These are phyloP conservation scores for Zonitis immaculata DNA, from an alignment of 2,888 invertebrate species.

Conservation along the genomic window DNA sequence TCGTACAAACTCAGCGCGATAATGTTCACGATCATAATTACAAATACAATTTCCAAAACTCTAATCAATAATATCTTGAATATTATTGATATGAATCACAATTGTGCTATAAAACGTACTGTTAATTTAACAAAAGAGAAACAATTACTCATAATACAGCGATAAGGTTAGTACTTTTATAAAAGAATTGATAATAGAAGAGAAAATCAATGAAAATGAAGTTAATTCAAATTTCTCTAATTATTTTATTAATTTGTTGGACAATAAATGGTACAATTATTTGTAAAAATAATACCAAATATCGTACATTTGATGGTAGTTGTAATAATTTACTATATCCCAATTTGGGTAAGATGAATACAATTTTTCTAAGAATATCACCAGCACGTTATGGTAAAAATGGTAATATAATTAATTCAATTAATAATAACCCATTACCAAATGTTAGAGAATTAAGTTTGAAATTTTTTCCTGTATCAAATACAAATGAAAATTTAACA, in stretches of 20 bases:
- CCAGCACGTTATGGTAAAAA: constrained; percentile 23
- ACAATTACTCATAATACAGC: no score
- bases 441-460: constrained; percentile 29
- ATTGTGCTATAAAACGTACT: no score
- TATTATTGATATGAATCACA: no score
- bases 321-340: constrained; percentile 29
- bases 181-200: no score
- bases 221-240: no score
- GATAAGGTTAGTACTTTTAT: no score
- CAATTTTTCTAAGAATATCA: constrained; percentile 23
- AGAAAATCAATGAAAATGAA: no score
- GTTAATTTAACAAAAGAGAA: no score
- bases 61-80: no score
- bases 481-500: constrained; percentile 22
- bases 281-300: constrained; percentile 14
- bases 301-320: constrained; percentile 22
- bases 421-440: constrained; percentile 29
- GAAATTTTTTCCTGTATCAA: constrained; percentile 25
- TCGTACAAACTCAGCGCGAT: no score
- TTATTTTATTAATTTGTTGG: background rate
- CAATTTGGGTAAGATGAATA: constrained; percentile 23
- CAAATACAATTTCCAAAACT: no score
- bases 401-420: constrained; percentile 7
- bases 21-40: no score
- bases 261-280: background rate